Evolutionary conservation across 2,888 invertebrate genomes (phyloP), one percentile per base, ranked within the genome.

Genomic region (Bedellia somnulentella): DNA sequence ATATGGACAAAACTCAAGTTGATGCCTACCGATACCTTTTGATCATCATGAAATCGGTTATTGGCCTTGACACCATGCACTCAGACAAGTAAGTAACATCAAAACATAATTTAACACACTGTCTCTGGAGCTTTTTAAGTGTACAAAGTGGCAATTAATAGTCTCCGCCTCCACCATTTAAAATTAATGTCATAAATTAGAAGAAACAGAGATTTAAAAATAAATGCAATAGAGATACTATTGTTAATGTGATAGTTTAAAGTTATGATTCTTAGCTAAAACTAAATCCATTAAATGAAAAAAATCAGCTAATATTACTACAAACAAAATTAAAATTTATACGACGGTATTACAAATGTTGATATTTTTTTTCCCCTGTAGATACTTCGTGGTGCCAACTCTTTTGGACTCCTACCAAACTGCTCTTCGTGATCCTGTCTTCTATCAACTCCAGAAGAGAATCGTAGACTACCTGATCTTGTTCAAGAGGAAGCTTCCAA

Each of bases 381-480:
- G 75, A 10, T 71, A 79, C 47, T 78, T 79, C 37, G 60, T 78
- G 2, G 52, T 67, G 4, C 82, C 86, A 9, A 70, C 81, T 6
- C 68, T 81, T 2, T 57, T 86, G 38, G 81, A 85, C 44, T 68
- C 76, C 38, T 82, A 80, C 46, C 79, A 80, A 46, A 85, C 86
- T 4, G 80, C 82, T 42, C 60, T 85, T 39, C 83, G 87, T 38
- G 88, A 89, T 50, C 88, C 88, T 12, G 76, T 84, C 24, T 87
- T 86, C 78, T 89, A 83, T 55, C 79, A 80, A 39, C 60, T 87
- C 35, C 83, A 82, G 50, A 82, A 85, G 55, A 80, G 80, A 34
- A 66, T 86, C 36, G 47, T 78, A 27, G 55, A 78, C 34, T 66
- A 76, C 27, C 77, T 82, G 48, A 57, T 70, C 39, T 70, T 80